Percentiles rank a stretch among this genome's conserved stretches.
These are phyloP conservation scores for Pitangus sulphuratus DNA, from an alignment of 2,797 vertebrate species.

Conservation along the genomic window DNA sequence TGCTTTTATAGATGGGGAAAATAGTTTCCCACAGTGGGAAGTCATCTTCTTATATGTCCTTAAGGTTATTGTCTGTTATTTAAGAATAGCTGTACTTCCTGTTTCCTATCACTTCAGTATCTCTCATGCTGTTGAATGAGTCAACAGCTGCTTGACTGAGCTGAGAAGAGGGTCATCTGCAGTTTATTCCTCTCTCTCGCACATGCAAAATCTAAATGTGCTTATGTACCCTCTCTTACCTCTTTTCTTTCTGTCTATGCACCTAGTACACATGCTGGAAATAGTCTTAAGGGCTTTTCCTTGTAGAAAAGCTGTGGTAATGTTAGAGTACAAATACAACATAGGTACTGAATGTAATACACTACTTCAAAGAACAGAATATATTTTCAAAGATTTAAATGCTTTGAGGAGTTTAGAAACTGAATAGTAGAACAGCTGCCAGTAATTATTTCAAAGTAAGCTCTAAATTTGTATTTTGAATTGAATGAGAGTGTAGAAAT, in stretches of 20 bases:
- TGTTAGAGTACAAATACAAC: background rate
- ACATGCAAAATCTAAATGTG: background rate
- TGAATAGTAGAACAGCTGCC: background rate
- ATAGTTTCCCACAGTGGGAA: background rate
- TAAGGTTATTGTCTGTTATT: background rate
- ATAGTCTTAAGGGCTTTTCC: background rate
- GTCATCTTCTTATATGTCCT: background rate
- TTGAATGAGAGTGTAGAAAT: background rate
- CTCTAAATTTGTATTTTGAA: background rate
- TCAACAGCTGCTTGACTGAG: background rate
- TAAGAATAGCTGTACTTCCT: background rate
- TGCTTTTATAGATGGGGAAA: background rate
- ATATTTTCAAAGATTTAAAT: background rate
- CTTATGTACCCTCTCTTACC: background rate
- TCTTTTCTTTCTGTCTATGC: background rate
- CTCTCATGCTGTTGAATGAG: background rate
- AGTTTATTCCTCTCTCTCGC: background rate
- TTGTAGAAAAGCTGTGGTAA: background rate
- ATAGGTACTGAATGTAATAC: background rate
- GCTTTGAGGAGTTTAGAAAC: background rate
- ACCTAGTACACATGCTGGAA: background rate
- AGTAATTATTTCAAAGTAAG: background rate
- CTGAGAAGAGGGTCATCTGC: background rate
- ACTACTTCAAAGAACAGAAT: background rate
- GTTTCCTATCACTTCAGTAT: background rate